Base-by-base conservation (phyloP, 2,888 invertebrate species). In the Protodeltote pygarga region DNA sequence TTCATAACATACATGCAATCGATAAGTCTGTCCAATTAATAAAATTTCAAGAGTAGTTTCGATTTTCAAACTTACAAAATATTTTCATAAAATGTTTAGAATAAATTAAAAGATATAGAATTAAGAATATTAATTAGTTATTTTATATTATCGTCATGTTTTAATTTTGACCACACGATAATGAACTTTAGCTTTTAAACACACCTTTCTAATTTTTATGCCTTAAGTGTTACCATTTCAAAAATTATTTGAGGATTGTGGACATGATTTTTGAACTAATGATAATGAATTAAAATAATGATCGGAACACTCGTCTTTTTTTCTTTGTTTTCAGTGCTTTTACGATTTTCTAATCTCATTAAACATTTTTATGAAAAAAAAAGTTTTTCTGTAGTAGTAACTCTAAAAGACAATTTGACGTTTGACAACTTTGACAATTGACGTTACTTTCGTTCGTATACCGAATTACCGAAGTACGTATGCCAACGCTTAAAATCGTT, bases 401-500 rank as follows among this genome's bases (percentile, higher is more conserved):
- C n/a, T n/a, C 14, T 27, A 14, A 27, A 13, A 27, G 27, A 3
- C 14, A 27, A 27, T 14, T 1, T 34, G 19, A 20, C 9, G 4
- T 15, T 16, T 40, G 40, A 32, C 42, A 42, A 28, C n/a, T 32
- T 33, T 41, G 44, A 42, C 33, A 34, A 25, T 33, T 41, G 44
- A 42, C 33, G 41, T 42, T 34, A 21, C 11, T 20, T 6, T 9
- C n/a, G 9, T 27, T 29, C 15, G 15, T 38, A 16, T 9, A 17
- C 3, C 3, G 1, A 17, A 41, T 51, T 44, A 27, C 29, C 28
- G 9, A 57, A 32, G 20, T 57, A 51, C 20, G 50, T 49, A 59
- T 62, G 62, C 52, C 65, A 64, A 63, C 65, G 67, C 52, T 67
- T 59, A 55, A n/a, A 41, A 51, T 73, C 65, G 70, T 70, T 60